Conservation (phyloP, 2,113 vertebrate genomes). For the Emberiza fucata region DNA sequence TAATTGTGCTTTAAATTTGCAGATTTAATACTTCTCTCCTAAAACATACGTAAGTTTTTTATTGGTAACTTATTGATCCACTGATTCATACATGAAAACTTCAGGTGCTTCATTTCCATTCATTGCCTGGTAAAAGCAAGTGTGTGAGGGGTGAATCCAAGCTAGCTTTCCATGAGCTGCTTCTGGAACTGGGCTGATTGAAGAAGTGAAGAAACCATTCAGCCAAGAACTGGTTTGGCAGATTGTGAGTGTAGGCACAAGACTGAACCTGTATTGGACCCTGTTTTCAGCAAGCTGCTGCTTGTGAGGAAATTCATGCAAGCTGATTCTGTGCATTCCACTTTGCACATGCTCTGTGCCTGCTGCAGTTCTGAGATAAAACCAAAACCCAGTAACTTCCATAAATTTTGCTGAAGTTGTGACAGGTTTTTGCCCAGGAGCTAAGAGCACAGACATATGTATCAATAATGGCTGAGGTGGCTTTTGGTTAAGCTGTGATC, state of each 20-base stretch:
- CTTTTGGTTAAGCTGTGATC: neutral
- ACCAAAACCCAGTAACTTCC: neutral
- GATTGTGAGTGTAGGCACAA: neutral
- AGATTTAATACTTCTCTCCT: neutral
- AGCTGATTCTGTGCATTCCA: neutral
- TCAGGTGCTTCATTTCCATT: neutral
- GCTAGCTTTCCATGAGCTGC: neutral
- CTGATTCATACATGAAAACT: neutral
- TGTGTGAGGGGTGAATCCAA: neutral
- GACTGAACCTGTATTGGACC: neutral
- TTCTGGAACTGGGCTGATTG: neutral
- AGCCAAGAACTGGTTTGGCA: neutral
- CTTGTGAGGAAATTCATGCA: neutral
- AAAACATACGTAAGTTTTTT: neutral
- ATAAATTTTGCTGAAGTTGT: neutral
- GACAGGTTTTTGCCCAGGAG: neutral
- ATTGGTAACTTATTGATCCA: neutral
- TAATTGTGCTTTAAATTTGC: neutral
- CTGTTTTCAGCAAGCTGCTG: neutral
- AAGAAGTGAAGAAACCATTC: neutral
- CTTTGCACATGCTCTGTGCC: neutral
- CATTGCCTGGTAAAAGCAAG: neutral
- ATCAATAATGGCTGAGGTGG: neutral
- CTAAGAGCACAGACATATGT: rapidly evolving
- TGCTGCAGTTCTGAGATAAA: neutral